Base-by-base conservation (phyloP, 2,888 invertebrate genomes). In the Athetis lepigone region DNA sequence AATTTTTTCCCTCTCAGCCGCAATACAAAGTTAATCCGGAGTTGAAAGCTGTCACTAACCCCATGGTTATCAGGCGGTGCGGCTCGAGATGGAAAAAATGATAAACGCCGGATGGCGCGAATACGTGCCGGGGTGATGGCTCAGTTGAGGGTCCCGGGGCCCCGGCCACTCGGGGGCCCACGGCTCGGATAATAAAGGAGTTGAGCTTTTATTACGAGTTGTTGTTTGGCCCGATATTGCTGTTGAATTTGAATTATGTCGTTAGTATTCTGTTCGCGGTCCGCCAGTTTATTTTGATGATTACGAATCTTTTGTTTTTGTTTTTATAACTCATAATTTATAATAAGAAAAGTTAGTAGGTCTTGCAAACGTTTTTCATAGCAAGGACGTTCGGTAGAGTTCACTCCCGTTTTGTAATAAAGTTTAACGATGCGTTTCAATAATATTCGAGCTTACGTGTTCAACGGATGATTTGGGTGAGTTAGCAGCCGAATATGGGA, bases 1-100 rank as follows among this genome's bases (percentile, higher is more conserved):
- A 88, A 77, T 92, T 90, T 90, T 92, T 91, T 89, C 79, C 70
- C 78, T 56, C 75, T 81, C 81, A 78, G 82, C 83, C 86, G 83
- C 89, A 86, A 83, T 84, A 84, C 85, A 74, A 79, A 87, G 89
- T 88, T 93, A 92, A 93, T 92, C 92, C 92, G 75, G 83, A 85
- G 85, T 85, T 86, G 90, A 90, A 89, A 91, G 90, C 91, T 91
- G 90, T 90, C 90, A 85, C 87, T 85, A 85, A 87, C 89, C 90
- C 91, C 87, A 81, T 79, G 80, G 85, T 84, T 87, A 87, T 87
- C 87, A 81, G 70, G 60, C 68, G 63, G 51, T 74, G 76, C 75
- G 73, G 77, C 79, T 69, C 68, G 77, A 86, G 89, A 90, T 92
- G 89, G 87, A 88, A 91, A 92, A 92, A 90, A 92, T 89, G 86